Evolutionary conservation across 2,888 invertebrate species (phyloP), one percentile per base, ranked within the genome.

Genomic region (Drosophila engyochracea): DNA sequence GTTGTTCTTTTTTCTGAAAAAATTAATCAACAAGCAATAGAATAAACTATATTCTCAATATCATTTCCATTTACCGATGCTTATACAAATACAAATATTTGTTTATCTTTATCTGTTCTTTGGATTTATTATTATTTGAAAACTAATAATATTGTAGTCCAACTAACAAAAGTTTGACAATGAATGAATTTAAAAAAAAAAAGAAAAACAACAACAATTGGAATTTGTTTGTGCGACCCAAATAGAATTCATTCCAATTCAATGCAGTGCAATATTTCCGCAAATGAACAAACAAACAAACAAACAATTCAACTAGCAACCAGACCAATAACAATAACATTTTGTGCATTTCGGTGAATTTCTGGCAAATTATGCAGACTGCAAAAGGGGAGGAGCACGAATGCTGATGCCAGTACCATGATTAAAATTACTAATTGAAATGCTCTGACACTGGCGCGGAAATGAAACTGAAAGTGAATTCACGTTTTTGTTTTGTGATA

Each of bases 371-470:
- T 70, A 70, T 70, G 79, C 67, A 60, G 28, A 19, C 49, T 30
- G 49, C 22, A 16, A n/a, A 37, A 19, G 2, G 10, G 9, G 49
- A 2, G 31, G 33, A 3, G 14, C n/a, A 12, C 30, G 7, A 37
- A 4, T 28, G 4, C 16, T 5, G 41, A 22, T 22, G 53, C 54
- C 35, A 53, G 44, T 10, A 78, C 63, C 62, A 70, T 77, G 83
- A 87, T 87, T 85, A 80, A 77, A 85, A 82, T 77, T 77, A 82
- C 74, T 85, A 89, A 85, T 89, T 85, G 77, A 85, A 89, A 85
- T 71, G 73, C 77, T 77, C 37, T 52, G 70, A 62, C 55, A 60
- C 54, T 41, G 49, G 10, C 31, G 9, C 4, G 60, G n/a, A 30
- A 35, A 22, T 28, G 6, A 35, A 6, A 55, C n/a, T 35, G 49